A percentile compares a stretch with the other conserved stretches of the same genome.
These are phyloP conservation scores for Ataeniobius toweri DNA, from an alignment of 2,797 vertebrate genomes.

Conservation along the genomic window DNA sequence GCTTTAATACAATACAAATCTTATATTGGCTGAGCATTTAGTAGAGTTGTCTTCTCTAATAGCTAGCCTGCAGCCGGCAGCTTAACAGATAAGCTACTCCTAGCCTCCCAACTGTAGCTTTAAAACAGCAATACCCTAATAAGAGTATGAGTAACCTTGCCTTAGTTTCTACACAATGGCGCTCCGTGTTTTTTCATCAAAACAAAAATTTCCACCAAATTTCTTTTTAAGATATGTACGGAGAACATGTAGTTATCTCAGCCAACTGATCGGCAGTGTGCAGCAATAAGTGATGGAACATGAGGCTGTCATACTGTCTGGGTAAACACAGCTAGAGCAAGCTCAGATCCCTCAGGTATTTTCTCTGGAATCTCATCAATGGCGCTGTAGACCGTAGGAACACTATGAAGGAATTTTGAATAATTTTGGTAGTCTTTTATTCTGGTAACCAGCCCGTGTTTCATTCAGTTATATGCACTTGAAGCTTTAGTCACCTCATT, in stretches of 20 bases:
- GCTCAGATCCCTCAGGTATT: neutral
- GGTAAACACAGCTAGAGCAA: neutral
- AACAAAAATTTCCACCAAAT: neutral
- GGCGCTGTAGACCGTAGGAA: neutral
- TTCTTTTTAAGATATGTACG: neutral
- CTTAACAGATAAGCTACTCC: neutral
- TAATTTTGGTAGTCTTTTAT: neutral
- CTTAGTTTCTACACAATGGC: neutral
- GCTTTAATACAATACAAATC: neutral
- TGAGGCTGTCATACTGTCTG: neutral
- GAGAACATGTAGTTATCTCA: neutral
- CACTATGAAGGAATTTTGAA: neutral
- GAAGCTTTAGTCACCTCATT: slow-evolving; percentile 17
- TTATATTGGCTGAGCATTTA: neutral
- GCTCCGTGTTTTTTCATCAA: neutral
- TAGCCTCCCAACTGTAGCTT: neutral
- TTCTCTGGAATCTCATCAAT: neutral
- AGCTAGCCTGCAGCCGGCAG: neutral
- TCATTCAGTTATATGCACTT: slow-evolving; percentile 30
- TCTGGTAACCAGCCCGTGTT: neutral
- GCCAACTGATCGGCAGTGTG: neutral
- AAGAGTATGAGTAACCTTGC: neutral
- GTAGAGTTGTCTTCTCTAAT: neutral
- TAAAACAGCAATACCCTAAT: neutral
- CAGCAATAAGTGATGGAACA: neutral